Evolutionary conservation across 2,113 vertebrate genomes (phyloP).

Genomic region (Nerophis lumbriciformis): DNA sequence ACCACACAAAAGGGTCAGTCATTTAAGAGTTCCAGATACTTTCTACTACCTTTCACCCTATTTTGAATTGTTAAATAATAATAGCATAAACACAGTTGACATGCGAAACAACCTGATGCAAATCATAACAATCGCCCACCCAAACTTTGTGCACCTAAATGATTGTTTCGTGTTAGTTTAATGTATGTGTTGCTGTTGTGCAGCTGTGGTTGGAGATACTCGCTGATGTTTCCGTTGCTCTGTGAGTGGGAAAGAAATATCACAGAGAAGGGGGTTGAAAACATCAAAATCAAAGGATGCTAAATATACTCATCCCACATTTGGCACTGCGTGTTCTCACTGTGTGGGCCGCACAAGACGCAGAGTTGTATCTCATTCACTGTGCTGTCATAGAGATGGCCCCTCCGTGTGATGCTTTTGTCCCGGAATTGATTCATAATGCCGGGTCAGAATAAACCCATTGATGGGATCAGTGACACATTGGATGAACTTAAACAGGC

Average conservation of each 20-base stretch:
- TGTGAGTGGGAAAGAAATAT: conserved; percentile 11
- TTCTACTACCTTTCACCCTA: not conserved
- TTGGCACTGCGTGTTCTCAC: conserved; percentile 40
- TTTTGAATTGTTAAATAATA: not conserved
- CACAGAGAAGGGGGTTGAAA: conserved; percentile 19
- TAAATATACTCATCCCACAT: conserved; percentile 61
- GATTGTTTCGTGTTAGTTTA: not conserved
- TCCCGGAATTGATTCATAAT: conserved; percentile 26
- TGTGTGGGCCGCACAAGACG: conserved; percentile 46
- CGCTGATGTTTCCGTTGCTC: conserved; percentile 38
- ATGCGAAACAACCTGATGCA: no score
- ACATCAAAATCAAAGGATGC: conserved; percentile 54
- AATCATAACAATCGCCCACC: no score
- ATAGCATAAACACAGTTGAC: no score
- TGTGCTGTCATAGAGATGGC: conserved; percentile 19
- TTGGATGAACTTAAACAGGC: not conserved
- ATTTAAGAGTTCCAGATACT: not conserved
- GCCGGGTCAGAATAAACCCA: conserved; percentile 4
- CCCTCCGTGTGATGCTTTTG: conserved; percentile 11
- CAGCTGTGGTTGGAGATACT: conserved; percentile 17
- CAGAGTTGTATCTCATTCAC: conserved; percentile 35
- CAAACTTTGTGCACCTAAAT: not conserved
- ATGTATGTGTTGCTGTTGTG: not conserved
- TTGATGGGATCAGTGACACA: conserved; percentile 2
- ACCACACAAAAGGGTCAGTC: conserved; percentile 1